Evolutionary conservation across 2,113 vertebrate species (phyloP).

Genomic region (Nematolebias whitei): DNA sequence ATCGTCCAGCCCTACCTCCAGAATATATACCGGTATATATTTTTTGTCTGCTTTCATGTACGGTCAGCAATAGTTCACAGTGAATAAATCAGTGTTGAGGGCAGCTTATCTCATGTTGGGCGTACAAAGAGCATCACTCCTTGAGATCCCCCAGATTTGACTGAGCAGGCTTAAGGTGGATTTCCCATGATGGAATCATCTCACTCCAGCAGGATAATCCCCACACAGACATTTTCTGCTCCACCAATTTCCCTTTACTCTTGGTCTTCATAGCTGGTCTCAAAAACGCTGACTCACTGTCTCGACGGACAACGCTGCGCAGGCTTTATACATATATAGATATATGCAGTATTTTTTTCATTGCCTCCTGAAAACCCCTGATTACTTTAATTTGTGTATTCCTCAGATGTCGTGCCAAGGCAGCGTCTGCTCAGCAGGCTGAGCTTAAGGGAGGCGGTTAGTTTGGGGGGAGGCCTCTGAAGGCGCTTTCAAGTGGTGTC

Average conservation of each 20-base stretch:
- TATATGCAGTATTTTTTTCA: background rate
- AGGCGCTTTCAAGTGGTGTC: conserved; percentile 62
- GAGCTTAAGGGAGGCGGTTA: conserved; percentile 56
- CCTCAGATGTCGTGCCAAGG: conserved; percentile 65
- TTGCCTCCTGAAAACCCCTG: conserved; percentile 28
- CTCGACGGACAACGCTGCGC: conserved; percentile 19
- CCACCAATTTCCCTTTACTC: conserved; percentile 25
- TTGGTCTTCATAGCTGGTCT: conserved; percentile 16
- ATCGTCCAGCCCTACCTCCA: too few relatives aligned
- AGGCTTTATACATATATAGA: background rate
- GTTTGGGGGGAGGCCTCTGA: conserved; percentile 48
- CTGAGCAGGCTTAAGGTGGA: conserved; percentile 41
- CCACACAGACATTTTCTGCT: conserved; percentile 45
- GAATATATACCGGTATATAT: background rate
- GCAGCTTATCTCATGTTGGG: conserved; percentile 40
- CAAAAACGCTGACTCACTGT: background rate
- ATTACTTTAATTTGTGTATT: conserved; percentile 48
- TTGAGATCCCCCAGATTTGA: conserved; percentile 34
- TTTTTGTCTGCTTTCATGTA: conserved; percentile 21
- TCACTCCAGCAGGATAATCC: conserved; percentile 54
- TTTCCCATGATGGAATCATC: conserved; percentile 57
- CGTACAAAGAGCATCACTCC: conserved; percentile 31
- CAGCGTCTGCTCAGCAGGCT: conserved; percentile 51
- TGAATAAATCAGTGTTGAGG: conserved; percentile 37
- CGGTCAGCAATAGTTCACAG: conserved; percentile 17